Evolutionary conservation across 1,140 invertebrate species (phyloP).

Genomic region (Drosophila bipectinata): DNA sequence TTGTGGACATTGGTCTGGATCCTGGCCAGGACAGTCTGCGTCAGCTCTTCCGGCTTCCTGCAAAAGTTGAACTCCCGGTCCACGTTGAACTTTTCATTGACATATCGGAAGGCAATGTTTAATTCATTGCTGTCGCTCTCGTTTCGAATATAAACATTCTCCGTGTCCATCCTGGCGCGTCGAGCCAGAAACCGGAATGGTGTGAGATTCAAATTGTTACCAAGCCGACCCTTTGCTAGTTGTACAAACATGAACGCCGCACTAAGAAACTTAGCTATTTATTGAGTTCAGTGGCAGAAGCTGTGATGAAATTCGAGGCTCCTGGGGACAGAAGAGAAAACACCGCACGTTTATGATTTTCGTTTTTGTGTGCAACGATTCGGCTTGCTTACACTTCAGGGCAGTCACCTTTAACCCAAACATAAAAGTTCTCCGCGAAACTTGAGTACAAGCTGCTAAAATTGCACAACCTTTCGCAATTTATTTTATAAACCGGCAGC

Average conservation of each 20-base stretch:
- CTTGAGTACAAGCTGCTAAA: not conserved
- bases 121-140: slow-evolving; percentile 81
- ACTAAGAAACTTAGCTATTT: too few species aligned
- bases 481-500: slow-evolving; percentile 2
- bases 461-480: not conserved
- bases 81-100: slow-evolving; percentile 83
- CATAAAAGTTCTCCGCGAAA: not conserved
- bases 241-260: not conserved
- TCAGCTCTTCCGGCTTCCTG: slow-evolving; percentile 86
- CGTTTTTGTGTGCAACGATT: not conserved
- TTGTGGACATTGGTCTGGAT: slow-evolving; percentile 87
- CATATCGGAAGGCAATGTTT: slow-evolving; percentile 85
- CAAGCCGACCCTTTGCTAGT: not conserved
- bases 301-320: not conserved
- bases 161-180: slow-evolving; percentile 68
- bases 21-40: slow-evolving; percentile 86
- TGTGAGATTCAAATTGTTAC: not conserved
- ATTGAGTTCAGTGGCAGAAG: too few species aligned
- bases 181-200: not conserved
- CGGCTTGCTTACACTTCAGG: not conserved
- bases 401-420: not conserved
- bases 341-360: not conserved
- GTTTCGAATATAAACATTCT: slow-evolving; percentile 85
- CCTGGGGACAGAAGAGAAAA: slow-evolving; percentile 2
- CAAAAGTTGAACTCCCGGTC: slow-evolving; percentile 89